A percentile compares a stretch with the other conserved stretches of the same genome.
Evolutionary conservation across 1,140 invertebrate species (phyloP).

Genomic region (Littorina saxatilis): DNA sequence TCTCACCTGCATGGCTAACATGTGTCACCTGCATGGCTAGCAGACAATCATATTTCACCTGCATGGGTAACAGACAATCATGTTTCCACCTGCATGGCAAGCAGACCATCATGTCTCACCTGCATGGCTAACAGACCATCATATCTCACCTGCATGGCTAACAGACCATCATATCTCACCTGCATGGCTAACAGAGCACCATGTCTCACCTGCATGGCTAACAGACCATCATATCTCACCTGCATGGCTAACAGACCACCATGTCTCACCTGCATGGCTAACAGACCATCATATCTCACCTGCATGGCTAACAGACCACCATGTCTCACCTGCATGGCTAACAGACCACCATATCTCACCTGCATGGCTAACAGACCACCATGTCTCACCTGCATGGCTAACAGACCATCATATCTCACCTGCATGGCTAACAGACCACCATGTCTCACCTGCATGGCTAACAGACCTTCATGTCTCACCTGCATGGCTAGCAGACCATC

Average conservation of each 20-base stretch:
- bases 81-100: neutral
- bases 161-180: neutral
- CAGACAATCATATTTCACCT: too few relatives aligned
- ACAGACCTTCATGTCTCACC: neutral
- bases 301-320: too few relatives aligned
- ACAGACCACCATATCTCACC: neutral
- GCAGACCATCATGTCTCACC: neutral
- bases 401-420: neutral
- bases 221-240: neutral
- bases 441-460: too few relatives aligned
- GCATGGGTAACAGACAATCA: too few relatives aligned
- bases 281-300: neutral
- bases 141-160: neutral
- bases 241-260: constrained; percentile 13
- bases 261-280: neutral
- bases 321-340: too few relatives aligned
- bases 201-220: too few relatives aligned
- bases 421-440: too few relatives aligned
- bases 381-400: neutral
- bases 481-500: constrained; percentile 15
- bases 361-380: constrained; percentile 13
- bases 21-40: too few relatives aligned
- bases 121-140: constrained; percentile 13
- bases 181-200: too few relatives aligned
- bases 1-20: too few relatives aligned